A percentile compares a stretch with the other conserved stretches of the same genome.
Evolutionary conservation across 2,888 invertebrate species (phyloP).

Genomic region (Hoplodrina blanda): DNA sequence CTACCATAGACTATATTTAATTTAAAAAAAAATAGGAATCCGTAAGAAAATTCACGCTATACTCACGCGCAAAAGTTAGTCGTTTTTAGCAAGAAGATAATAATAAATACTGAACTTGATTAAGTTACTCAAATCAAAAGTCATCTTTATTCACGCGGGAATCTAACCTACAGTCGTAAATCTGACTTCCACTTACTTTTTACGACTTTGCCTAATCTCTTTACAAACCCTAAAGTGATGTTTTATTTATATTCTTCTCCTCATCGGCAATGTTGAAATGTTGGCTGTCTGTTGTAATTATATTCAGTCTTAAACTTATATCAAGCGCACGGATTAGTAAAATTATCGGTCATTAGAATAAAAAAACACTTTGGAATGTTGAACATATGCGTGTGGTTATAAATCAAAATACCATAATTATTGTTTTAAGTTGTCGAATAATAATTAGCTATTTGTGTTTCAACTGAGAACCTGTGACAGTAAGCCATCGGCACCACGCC

Average conservation of each 20-base stretch:
- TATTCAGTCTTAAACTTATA: constrained; percentile 35
- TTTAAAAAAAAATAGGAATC: no score
- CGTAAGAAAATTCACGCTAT: no score
- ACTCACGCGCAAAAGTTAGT: no score
- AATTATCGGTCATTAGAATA: constrained; percentile 53
- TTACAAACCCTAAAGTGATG: constrained; percentile 25
- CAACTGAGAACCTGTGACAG: constrained; percentile 35
- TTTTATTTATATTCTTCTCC: constrained; percentile 32
- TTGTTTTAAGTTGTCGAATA: constrained; percentile 50
- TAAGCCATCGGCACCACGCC: constrained; percentile 25
- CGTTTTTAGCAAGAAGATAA: no score
- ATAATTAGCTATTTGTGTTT: constrained; percentile 46
- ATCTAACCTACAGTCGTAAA: constrained; percentile 18
- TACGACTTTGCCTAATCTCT: constrained; percentile 22
- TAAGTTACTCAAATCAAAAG: background rate
- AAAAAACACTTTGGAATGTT: constrained; percentile 61
- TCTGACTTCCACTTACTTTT: constrained; percentile 3
- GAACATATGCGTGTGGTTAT: constrained; percentile 42
- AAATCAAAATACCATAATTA: constrained; percentile 61
- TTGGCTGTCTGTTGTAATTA: constrained; percentile 42
- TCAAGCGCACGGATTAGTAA: constrained; percentile 36
- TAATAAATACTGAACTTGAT: background rate
- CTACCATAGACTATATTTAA: no score
- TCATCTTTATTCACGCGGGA: background rate
- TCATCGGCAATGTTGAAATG: constrained; percentile 43